Evolutionary conservation across 1,140 invertebrate species (phyloP), one percentile per base, ranked within the genome.

Genomic region (Tenebrio molitor): DNA sequence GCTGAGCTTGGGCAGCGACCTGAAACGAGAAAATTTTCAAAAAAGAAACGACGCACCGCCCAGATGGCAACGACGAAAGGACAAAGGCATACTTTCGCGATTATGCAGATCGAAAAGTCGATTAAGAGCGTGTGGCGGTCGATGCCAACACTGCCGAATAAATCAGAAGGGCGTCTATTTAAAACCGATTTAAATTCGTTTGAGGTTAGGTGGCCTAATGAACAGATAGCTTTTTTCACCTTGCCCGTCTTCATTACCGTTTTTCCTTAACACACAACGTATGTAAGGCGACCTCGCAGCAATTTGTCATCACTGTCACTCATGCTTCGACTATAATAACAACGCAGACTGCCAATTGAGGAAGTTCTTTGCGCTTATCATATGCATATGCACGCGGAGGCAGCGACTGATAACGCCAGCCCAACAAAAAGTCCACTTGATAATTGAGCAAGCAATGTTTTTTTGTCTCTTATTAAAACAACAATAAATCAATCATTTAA

Each of bases 1-100:
- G 89, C 92, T 92, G 85, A 97, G 89, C 89, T 97, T 98, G 85
- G 96, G 96, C 89, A 97, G 92, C 87, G 96, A 98, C 95, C 96
- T 98, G 89, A 73, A 87, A 69, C 16, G 2, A 25, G 10, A 63
- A 62, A 44, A 41, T 33, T 29, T 44, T 66, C 36, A 62, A n/a
- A n/a, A n/a, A n/a, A n/a, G n/a, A n/a, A n/a, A n/a, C n/a, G n/a
- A n/a, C n/a, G n/a, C n/a, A n/a, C n/a, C n/a, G n/a, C n/a, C n/a
- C n/a, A n/a, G n/a, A n/a, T n/a, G n/a, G n/a, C n/a, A n/a, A n/a
- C n/a, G n/a, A n/a, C n/a, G n/a, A n/a, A n/a, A n/a, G n/a, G n/a
- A n/a, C n/a, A n/a, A n/a, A n/a, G n/a, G n/a, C n/a, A n/a, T n/a
- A n/a, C n/a, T n/a, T n/a, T n/a, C n/a, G n/a, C n/a, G n/a, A n/a